Conservation (phyloP, 2,888 invertebrate species). For the Dyspetes luteomarginatus region DNA sequence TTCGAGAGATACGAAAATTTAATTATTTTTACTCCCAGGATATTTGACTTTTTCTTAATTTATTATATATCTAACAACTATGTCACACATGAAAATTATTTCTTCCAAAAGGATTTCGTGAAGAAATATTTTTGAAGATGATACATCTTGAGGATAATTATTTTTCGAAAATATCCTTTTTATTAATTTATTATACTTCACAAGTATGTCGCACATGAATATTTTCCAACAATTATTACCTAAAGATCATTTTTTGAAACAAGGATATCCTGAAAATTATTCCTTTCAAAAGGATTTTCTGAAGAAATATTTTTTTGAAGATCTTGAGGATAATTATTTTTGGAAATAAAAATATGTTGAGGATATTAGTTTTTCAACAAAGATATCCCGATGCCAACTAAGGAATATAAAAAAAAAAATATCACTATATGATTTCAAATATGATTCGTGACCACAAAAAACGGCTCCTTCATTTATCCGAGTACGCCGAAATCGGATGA, state of each 20-base stretch:
- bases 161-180: neutral
- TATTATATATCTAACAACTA: neutral
- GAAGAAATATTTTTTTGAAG: neutral
- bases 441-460: neutral
- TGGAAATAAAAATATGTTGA: neutral
- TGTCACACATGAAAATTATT: neutral
- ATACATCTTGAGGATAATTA: neutral
- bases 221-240: too few relatives aligned
- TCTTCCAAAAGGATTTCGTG: neutral
- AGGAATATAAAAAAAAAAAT: neutral
- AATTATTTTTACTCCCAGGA: neutral
- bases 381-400: neutral
- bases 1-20: neutral
- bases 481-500: neutral
- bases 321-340: neutral
- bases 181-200: neutral
- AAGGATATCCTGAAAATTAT: neutral
- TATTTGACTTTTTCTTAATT: neutral
- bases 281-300: neutral
- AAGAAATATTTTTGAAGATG: neutral
- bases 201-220: too few relatives aligned
- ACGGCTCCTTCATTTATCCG: neutral
- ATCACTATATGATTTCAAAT: neutral
- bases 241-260: neutral
- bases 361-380: neutral